phyloP scores from a whole-genome alignment of 2,797 vertebrate species.

The Pseudochromis fuscus region DNA sequence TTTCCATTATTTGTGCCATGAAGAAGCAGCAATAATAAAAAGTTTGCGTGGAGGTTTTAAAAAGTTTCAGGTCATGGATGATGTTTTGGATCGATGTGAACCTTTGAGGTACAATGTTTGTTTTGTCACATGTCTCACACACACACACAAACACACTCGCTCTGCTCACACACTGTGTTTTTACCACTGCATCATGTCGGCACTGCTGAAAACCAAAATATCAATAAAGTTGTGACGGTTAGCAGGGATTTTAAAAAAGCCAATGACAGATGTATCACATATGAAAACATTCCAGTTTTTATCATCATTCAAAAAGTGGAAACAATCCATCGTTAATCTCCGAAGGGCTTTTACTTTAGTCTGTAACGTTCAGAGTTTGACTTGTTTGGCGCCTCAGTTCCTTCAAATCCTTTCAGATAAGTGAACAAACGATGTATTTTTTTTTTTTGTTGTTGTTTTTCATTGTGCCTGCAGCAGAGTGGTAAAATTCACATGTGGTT shows the following conservation, averaged over 20 bases:
- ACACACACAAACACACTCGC: slow-evolving; percentile 21
- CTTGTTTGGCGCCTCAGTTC: slow-evolving; percentile 25
- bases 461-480: slow-evolving; percentile 61
- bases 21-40: slow-evolving; percentile 90
- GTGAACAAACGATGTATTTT: background rate
- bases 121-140: background rate
- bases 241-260: slow-evolving; percentile 53
- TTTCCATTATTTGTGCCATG: slow-evolving; percentile 91
- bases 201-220: slow-evolving; percentile 62
- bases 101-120: slow-evolving; percentile 42
- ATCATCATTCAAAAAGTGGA: slow-evolving; percentile 45
- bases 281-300: slow-evolving; percentile 64
- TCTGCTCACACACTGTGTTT: slow-evolving; percentile 26
- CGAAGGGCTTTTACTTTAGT: slow-evolving; percentile 44
- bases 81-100: slow-evolving; percentile 34
- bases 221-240: slow-evolving; percentile 8
- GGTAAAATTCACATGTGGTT: slow-evolving; percentile 52
- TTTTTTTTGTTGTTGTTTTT: slow-evolving; percentile 3
- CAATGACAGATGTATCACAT: slow-evolving; percentile 35
- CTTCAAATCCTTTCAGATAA: background rate
- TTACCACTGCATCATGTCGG: slow-evolving; percentile 55
- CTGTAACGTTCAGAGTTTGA: background rate
- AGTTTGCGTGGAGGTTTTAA: slow-evolving; percentile 63
- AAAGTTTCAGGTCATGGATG: slow-evolving; percentile 36
- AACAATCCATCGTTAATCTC: slow-evolving; percentile 24